Conservation (phyloP, 1,140 invertebrate species). For the Maconellicoccus hirsutus region DNA sequence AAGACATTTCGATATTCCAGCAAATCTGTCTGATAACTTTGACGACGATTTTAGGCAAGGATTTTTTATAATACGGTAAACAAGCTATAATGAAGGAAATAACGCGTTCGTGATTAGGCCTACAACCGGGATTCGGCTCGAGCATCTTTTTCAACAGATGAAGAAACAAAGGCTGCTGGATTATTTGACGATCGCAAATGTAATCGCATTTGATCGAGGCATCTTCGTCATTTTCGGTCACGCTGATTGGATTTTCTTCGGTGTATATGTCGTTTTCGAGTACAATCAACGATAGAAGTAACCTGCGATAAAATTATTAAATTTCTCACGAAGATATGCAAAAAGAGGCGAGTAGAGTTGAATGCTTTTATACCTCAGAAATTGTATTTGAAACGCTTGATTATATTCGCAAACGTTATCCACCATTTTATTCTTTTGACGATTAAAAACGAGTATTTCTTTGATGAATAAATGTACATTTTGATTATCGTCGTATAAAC, state of each 20-base stretch:
- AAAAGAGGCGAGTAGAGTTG: not conserved
- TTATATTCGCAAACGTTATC: constrained; percentile 46
- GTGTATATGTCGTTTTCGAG: constrained; percentile 49
- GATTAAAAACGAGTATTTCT: constrained; percentile 70
- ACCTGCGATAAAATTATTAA: constrained; percentile 33
- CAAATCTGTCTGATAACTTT: constrained; percentile 72
- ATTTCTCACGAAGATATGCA: constrained; percentile 6
- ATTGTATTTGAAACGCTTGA: constrained; percentile 63
- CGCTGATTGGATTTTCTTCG: constrained; percentile 31
- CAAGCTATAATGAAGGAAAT: constrained; percentile 64
- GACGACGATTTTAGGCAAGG: constrained; percentile 62
- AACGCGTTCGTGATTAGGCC: constrained; percentile 68
- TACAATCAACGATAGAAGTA: constrained; percentile 62
- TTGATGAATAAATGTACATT: constrained; percentile 55
- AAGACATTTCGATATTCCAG: constrained; percentile 61
- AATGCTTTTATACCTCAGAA: constrained; percentile 43
- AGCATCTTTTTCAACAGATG: constrained; percentile 68
- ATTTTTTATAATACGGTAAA: constrained; percentile 57
- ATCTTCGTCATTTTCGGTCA: constrained; percentile 27
- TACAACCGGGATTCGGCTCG: constrained; percentile 38
- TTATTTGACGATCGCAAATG: constrained; percentile 50
- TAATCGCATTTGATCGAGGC: constrained; percentile 45
- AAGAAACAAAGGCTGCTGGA: constrained; percentile 77
- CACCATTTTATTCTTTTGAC: constrained; percentile 44
- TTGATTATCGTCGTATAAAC: constrained; percentile 35